Base-by-base conservation (phyloP, 2,888 invertebrate species). In the Pteria penguin region DNA sequence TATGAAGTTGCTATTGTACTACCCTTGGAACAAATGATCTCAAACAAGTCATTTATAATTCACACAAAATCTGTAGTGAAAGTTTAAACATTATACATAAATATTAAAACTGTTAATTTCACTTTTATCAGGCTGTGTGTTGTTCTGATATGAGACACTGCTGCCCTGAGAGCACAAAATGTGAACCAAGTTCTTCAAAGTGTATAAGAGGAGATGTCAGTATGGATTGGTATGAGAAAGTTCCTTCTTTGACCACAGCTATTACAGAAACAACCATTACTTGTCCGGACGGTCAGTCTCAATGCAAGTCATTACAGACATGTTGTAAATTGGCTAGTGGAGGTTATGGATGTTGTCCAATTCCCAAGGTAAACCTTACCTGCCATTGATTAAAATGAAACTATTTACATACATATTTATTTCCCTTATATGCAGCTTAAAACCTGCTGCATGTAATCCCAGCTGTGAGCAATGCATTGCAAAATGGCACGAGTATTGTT, bases 341-440 rank as follows among this genome's bases (percentile, higher is more conserved):
- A 26, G 31, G 78, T 14, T 90, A 87, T 79, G 90, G 89, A 8
- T 91, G 91, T 76, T 91, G 91, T 79, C 91, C 90, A 11, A 55
- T 88, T 4, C 84, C 86, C 45, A 76, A 87, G 66, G 89, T 87
- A 76, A 32, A n/a, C n/a, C n/a, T n/a, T n/a, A n/a, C n/a, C n/a
- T n/a, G n/a, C n/a, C n/a, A n/a, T n/a, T n/a, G n/a, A n/a, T n/a
- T n/a, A n/a, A n/a, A n/a, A n/a, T n/a, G n/a, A n/a, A n/a, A n/a
- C n/a, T n/a, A n/a, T n/a, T n/a, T n/a, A n/a, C n/a, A n/a, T n/a
- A n/a, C n/a, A n/a, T n/a, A n/a, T n/a, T n/a, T n/a, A n/a, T n/a
- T n/a, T n/a, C n/a, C n/a, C n/a, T n/a, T n/a, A n/a, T n/a, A n/a
- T n/a, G n/a, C n/a, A n/a, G n/a, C n/a, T n/a, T n/a, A n/a, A n/a